Evolutionary conservation across 2,888 invertebrate genomes (phyloP).

Genomic region (Parnassius glacialis): DNA sequence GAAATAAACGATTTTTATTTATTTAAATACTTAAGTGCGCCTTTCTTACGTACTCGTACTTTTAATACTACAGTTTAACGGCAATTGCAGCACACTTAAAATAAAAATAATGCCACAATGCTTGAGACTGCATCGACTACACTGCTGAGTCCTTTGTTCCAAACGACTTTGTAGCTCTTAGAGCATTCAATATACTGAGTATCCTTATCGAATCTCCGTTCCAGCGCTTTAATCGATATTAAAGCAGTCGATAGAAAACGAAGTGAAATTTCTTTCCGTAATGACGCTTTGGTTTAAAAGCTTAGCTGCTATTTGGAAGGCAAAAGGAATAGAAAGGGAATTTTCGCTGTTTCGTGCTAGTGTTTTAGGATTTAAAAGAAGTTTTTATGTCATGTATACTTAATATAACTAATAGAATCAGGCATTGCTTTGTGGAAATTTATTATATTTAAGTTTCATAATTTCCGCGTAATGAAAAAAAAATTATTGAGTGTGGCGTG

Average conservation of each 20-base stretch:
- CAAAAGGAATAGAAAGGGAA: slow-evolving; percentile 16
- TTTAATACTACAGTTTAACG: slow-evolving; percentile 6
- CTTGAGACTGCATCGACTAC: slow-evolving; percentile 7
- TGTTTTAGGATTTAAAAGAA: neutral
- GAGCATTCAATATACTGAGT: slow-evolving; percentile 2
- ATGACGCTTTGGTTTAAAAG: slow-evolving; percentile 15
- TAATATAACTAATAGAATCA: no score
- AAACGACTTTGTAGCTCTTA: slow-evolving; percentile 10
- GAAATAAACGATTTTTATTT: no score
- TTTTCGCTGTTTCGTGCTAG: slow-evolving; percentile 7
- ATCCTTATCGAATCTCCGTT: slow-evolving; percentile 22
- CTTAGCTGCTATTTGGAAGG: slow-evolving; percentile 10
- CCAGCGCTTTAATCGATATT: slow-evolving; percentile 23
- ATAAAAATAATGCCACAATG: slow-evolving; percentile 18
- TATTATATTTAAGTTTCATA: no score
- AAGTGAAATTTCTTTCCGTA: slow-evolving; percentile 22
- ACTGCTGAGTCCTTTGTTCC: slow-evolving; percentile 16
- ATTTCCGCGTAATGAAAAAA: no score
- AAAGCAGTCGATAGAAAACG: slow-evolving; percentile 20
- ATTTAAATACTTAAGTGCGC: neutral
- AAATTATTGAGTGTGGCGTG: no score
- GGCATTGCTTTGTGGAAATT: no score
- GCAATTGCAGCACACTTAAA: slow-evolving; percentile 11
- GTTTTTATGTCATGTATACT: neutral
- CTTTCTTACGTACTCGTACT: neutral